Evolutionary conservation across 1,140 invertebrate species (phyloP).

Genomic region (Acromyrmex echinatior): DNA sequence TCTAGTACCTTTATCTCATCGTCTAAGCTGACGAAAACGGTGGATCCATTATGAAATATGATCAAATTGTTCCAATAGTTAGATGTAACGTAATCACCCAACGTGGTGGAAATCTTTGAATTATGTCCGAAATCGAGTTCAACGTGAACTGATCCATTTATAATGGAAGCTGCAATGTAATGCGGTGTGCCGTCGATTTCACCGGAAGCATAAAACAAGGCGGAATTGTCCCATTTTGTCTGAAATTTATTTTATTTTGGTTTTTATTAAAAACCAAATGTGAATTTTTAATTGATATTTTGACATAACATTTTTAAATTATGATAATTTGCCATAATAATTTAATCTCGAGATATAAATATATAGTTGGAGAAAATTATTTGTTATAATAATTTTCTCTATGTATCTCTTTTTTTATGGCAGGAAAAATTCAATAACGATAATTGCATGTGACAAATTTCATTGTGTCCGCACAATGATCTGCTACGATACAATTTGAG

Average conservation of each 20-base stretch:
- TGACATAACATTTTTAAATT: neutral
- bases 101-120: conserved; percentile 88
- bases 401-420: neutral
- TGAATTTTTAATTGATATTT: neutral
- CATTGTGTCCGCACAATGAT: conserved; percentile 34
- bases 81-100: conserved; percentile 90
- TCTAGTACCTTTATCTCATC: conserved; percentile 90
- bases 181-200: conserved; percentile 93
- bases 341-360: neutral
- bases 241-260: conserved; percentile 76
- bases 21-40: conserved; percentile 92
- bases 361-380: too few species aligned
- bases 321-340: neutral
- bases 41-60: conserved; percentile 92
- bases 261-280: neutral
- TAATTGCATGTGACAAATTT: conserved; percentile 25
- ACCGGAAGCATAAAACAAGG: conserved; percentile 94
- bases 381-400: neutral
- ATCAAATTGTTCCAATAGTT: conserved; percentile 97
- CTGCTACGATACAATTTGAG: neutral
- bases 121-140: conserved; percentile 95
- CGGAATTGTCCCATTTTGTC: conserved; percentile 95
- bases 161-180: conserved; percentile 93
- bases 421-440: neutral
- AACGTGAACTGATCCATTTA: conserved; percentile 92